Conservation (phyloP, 2,888 invertebrate species). For the Amitus sp. region DNA sequence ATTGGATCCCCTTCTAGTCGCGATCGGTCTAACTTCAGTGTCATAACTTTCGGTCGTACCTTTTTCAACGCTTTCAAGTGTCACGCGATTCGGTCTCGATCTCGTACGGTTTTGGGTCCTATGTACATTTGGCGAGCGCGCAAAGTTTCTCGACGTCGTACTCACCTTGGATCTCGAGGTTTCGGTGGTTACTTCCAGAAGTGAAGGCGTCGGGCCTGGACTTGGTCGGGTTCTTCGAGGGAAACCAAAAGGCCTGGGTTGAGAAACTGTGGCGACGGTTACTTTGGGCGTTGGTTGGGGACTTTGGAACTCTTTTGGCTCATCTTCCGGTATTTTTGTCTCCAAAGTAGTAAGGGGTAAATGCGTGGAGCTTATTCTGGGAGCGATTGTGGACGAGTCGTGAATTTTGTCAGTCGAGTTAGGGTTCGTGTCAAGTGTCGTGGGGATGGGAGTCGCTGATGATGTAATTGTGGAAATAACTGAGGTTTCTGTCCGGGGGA, state of each 20-base stretch:
- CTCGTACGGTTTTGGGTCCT: conserved; percentile 53
- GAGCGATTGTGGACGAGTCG: conserved; percentile 4
- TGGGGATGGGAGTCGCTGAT: conserved; percentile 36
- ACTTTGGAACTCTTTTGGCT: no score
- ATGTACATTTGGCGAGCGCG: conserved; percentile 54
- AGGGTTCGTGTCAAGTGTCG: conserved; percentile 41
- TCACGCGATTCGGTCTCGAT: conserved; percentile 40
- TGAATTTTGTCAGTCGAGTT: no score
- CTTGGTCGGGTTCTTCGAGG: conserved; percentile 66
- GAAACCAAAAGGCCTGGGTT: conserved; percentile 69
- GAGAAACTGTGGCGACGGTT: conserved; percentile 63
- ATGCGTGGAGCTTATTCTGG: conserved; percentile 11
- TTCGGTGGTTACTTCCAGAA: conserved; percentile 49
- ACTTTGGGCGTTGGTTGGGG: conserved; percentile 41
- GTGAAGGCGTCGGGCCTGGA: conserved; percentile 43
- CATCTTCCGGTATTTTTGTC: conserved; percentile 53
- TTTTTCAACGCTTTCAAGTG: conserved; percentile 29
- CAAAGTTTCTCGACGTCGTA: conserved; percentile 59
- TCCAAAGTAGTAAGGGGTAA: conserved; percentile 34
- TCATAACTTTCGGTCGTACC: conserved; percentile 16
- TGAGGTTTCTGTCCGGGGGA: conserved; percentile 20
- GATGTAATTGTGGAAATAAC: conserved; percentile 25
- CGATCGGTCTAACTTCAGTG: conserved; percentile 32
- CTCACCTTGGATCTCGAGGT: conserved; percentile 60
- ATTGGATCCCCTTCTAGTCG: conserved; percentile 40